Conservation (phyloP, 1,140 invertebrate genomes). For the Anoplolepis gracilipes region DNA sequence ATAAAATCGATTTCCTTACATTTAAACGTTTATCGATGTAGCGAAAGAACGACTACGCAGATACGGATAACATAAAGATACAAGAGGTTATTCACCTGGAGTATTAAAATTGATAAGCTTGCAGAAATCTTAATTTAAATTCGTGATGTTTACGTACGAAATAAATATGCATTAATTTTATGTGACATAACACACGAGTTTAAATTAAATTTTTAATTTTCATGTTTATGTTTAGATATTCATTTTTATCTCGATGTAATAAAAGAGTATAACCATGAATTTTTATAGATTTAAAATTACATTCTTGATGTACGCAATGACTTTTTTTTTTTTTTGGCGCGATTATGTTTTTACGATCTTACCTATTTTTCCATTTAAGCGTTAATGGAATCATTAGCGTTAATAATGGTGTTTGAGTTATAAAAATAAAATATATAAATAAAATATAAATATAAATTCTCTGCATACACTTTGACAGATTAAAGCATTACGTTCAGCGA, state of each 20-base stretch:
- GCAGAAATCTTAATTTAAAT: not conserved
- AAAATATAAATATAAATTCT: conserved; percentile 4
- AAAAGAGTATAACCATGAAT: not conserved
- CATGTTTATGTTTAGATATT: not conserved
- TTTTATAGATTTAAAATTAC: not conserved
- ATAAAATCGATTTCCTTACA: not conserved
- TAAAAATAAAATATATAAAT: not conserved
- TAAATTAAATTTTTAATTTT: conserved; percentile 12
- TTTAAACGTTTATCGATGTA: not conserved
- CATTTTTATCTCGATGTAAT: not conserved
- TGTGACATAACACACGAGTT: not conserved
- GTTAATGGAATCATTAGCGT: conserved; percentile 46
- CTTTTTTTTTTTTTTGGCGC: conserved; percentile 43
- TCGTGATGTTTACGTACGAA: conserved; percentile 2
- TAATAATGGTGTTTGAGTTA: conserved; percentile 27
- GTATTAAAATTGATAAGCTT: not conserved
- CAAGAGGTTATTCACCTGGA: conserved; percentile 2
- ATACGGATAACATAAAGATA: not conserved
- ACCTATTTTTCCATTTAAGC: conserved; percentile 35
- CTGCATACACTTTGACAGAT: not conserved
- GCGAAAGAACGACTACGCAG: not conserved
- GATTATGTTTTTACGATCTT: not conserved
- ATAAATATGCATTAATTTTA: conserved; percentile 28
- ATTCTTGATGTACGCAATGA: not conserved
- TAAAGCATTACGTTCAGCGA: not conserved